Base-by-base conservation (phyloP, 2,113 vertebrate species). In the Cygnus buccinator region DNA sequence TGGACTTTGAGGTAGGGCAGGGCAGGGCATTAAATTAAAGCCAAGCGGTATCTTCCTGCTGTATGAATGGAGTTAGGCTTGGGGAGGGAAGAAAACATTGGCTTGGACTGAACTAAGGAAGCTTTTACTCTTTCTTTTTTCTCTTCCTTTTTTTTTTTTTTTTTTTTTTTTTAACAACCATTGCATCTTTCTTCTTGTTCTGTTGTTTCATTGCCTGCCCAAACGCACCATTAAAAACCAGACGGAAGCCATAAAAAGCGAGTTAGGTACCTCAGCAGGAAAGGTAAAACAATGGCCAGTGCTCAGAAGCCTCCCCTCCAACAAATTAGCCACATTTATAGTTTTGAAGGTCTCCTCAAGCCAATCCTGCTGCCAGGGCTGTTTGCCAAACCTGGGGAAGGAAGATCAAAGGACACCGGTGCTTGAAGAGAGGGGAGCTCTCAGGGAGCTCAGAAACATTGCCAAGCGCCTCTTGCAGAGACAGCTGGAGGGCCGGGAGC, bases 1-100 rank as follows among this genome's bases (percentile, higher is more conserved):
- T 93, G 62, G 77, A 95, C 86, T 93, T 82, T 89, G 84, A 94
- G 70, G 89, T 48, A 70, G 79, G 84, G 93, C 55, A 92, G 93
- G 91, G 95, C 15, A 78, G 61, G 74, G 81, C 62, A 76, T 79
- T 85, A 68, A 97, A 93, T 82, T 87, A 79, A 92, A 93, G 33
- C 41, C 2, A 1, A 84, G 48, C 72, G 43, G 20, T 76, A 82
- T 82, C 77, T 63, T 87, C 66, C 71, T 50, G 41, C 58, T n/a
- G n/a, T 82, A 79, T 50, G 76, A 93, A 87, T 13, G 44, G 9
- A 84, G 65, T 66, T 68, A 58, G 5, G n/a, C 72, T 87, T 87
- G 48, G 61, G 91, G 74, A 91, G 44, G 68, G 50, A 79, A 88
- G 44, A 89, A 92, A 79, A 26, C 52, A 16, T 7, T 13, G 8